Percentiles rank a stretch among this genome's conserved stretches.
Evolutionary conservation across 2,797 vertebrate species (phyloP).

Genomic region (Ambastaia sidthimunki): DNA sequence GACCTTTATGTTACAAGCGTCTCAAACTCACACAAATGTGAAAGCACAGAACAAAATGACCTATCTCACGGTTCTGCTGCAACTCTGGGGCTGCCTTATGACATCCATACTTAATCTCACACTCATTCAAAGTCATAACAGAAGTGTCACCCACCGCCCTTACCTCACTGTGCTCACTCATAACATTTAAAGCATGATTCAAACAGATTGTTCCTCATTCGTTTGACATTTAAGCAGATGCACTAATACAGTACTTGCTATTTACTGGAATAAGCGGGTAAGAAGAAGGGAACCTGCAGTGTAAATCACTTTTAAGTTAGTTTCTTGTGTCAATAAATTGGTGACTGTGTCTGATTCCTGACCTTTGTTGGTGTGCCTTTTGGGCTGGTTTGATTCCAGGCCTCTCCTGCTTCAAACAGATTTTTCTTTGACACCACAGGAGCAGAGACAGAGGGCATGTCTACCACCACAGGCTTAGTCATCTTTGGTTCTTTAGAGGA

Average conservation of each 20-base stretch:
- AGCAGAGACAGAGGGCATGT: constrained; percentile 81
- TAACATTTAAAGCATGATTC: constrained; percentile 11
- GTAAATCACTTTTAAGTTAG: neutral
- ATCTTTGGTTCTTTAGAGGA: constrained; percentile 78
- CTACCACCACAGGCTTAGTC: constrained; percentile 74
- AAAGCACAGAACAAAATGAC: constrained; percentile 23
- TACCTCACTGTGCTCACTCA: constrained; percentile 10
- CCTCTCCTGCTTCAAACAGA: constrained; percentile 88
- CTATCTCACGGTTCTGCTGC: constrained; percentile 20
- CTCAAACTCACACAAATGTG: constrained; percentile 16
- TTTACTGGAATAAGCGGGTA: neutral
- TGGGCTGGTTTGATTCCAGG: constrained; percentile 72
- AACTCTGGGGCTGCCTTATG: neutral
- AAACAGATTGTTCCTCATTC: neutral
- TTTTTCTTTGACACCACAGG: constrained; percentile 87
- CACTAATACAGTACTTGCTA: neutral
- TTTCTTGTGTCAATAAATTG: neutral
- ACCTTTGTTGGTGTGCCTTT: constrained; percentile 82
- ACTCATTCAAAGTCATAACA: constrained; percentile 19
- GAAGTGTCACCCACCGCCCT: neutral
- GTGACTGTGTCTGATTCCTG: constrained; percentile 22
- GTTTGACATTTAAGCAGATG: neutral
- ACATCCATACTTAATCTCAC: constrained; percentile 27
- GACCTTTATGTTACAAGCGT: neutral
- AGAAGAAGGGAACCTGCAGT: neutral